Evolutionary conservation across 2,797 vertebrate genomes (phyloP), one percentile per base, ranked within the genome.

Genomic region (Schizopygopsis malacanthus): DNA sequence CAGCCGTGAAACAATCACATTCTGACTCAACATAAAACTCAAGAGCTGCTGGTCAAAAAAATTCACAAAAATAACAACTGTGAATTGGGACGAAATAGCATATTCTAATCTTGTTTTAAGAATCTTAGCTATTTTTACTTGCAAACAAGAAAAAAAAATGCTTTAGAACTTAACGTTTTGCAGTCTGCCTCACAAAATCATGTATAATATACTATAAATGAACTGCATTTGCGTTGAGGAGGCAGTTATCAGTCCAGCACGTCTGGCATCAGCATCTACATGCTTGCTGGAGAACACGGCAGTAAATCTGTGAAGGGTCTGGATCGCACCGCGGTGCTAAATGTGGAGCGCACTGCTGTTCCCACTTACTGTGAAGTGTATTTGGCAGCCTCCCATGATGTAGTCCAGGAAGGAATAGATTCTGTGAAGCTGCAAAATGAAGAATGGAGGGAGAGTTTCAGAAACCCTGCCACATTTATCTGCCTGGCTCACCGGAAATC

Each of bases 301-400:
- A 81, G 82, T n/a, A 70, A 86, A 78, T 47, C 39, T 67, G 61
- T 81, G 63, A 72, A 72, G 56, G 65, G 81, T 28, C 54, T 82
- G 33, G 43, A 81, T 83, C 77, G 18, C 77, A 75, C 85, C 37
- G 63, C 47, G 52, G 52, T 81, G 80, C 72, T 85, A 78, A 88
- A 79, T 80, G 81, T 82, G 81, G 81, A 71, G 86, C 89, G 90
- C 72, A 87, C 71, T 87, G 50, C 84, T 56, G 81, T 85, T 86
- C 93, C 81, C 63, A 92, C 96, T 97, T 94, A 99, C 98, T 75
- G 97, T 99, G 93, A 98, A 99, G 92, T 99, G 98, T 91, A 99
- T 98, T 93, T 98, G 98, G 92, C 98, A 99, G 93, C 98, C 97
- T 0, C 98, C 97, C 98, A 98, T 98, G 93, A 99, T 97, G 95